phyloP scores from a whole-genome alignment of 2,888 invertebrate species.

The Tipula vernalis region DNA sequence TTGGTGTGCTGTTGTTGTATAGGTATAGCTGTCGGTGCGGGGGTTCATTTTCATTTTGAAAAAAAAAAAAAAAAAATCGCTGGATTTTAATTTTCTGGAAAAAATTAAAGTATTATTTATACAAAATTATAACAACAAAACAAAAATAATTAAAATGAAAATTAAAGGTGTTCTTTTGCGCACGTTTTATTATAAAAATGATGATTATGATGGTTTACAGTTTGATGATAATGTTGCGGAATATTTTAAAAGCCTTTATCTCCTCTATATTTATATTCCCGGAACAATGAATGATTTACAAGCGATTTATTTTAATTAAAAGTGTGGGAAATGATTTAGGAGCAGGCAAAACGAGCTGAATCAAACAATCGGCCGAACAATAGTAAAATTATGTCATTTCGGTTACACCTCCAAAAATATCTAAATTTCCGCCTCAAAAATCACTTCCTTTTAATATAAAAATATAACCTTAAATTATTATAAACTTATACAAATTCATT shows the following conservation, averaged over 20 bases:
- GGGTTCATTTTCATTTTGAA: background rate
- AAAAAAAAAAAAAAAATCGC: too few relatives aligned
- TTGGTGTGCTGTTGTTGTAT: background rate
- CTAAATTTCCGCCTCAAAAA: background rate
- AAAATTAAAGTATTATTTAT: background rate
- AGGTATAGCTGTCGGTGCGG: background rate
- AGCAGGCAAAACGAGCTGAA: background rate
- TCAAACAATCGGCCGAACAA: background rate
- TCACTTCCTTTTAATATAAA: background rate
- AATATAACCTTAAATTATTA: background rate
- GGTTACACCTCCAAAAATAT: background rate
- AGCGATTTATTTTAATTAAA: background rate
- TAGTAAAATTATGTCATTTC: background rate
- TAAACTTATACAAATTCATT: background rate
- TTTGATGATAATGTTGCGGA: background rate
- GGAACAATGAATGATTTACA: background rate
- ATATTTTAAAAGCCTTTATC: background rate
- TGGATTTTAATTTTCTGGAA: background rate
- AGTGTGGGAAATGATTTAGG: background rate
- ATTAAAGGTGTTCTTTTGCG: background rate
- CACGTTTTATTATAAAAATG: background rate
- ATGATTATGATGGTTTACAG: background rate
- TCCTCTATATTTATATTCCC: background rate
- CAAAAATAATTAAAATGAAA: background rate
- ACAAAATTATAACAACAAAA: background rate